These are phyloP conservation scores for Nowickia ferox DNA, from an alignment of 2,888 invertebrate genomes.

Conservation along the genomic window DNA sequence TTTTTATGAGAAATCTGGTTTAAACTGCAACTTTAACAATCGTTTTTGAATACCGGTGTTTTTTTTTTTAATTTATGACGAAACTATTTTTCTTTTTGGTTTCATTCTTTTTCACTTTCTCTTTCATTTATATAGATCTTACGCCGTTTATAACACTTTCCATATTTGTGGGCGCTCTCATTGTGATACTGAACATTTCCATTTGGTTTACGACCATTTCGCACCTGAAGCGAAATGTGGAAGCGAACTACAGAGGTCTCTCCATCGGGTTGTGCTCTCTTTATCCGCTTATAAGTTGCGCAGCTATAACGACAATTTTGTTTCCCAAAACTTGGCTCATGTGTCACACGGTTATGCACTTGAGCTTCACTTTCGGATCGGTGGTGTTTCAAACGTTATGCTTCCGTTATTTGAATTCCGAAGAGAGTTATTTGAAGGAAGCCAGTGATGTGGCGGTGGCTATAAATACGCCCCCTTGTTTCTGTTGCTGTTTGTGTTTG, in stretches of 20 bases:
- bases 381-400: constrained; percentile 79
- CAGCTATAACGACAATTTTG: constrained; percentile 79
- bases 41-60: too few species aligned
- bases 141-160: constrained; percentile 80
- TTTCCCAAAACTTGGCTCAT: constrained; percentile 80
- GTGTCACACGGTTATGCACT: constrained; percentile 82
- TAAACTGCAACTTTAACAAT: too few species aligned
- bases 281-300: constrained; percentile 80
- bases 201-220: constrained; percentile 78
- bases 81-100: neutral
- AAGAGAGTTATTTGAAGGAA: constrained; percentile 82
- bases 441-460: constrained; percentile 81
- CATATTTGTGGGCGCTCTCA: constrained; percentile 77
- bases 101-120: neutral
- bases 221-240: constrained; percentile 75
- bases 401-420: constrained; percentile 81
- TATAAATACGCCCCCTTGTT: constrained; percentile 79
- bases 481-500: constrained; percentile 80
- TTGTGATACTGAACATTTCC: constrained; percentile 79
- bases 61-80: constrained; percentile 9
- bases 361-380: constrained; percentile 80
- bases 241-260: constrained; percentile 74
- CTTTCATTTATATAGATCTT: constrained; percentile 76
- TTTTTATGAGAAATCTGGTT: neutral
- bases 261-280: constrained; percentile 78